Evolutionary conservation across 1,140 invertebrate species (phyloP).

Genomic region (Papilio dardanus): DNA sequence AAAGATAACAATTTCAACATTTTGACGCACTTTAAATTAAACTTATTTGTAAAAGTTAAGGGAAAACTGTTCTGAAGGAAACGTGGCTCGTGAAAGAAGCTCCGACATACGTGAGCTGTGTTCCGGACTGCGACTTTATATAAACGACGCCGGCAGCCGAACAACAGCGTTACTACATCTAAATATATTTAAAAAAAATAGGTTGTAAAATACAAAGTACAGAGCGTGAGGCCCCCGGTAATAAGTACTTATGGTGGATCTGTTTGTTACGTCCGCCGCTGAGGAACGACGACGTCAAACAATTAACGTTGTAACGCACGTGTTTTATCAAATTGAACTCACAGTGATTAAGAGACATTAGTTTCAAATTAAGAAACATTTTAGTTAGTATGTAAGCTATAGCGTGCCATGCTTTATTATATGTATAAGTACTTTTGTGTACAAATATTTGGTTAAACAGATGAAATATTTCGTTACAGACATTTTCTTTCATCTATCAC

Average conservation of each 20-base stretch:
- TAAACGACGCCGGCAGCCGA: slow-evolving; percentile 8
- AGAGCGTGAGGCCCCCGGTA: not conserved
- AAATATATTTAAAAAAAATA: slow-evolving; percentile 22
- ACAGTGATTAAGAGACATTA: not conserved
- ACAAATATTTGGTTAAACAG: not conserved
- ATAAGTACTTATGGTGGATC: slow-evolving; percentile 9
- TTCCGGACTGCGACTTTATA: slow-evolving; percentile 32
- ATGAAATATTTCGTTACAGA: not conserved
- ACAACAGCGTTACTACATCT: not conserved
- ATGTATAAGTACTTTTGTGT: not conserved
- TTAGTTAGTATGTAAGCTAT: not conserved
- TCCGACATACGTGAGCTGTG: slow-evolving; percentile 2
- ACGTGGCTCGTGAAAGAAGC: slow-evolving; percentile 5
- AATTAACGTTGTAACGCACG: not conserved
- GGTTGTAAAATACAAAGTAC: slow-evolving; percentile 18
- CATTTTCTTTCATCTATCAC: not conserved
- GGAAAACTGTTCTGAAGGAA: not conserved
- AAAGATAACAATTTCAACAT: not conserved
- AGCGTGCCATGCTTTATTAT: not conserved
- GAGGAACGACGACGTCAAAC: not conserved
- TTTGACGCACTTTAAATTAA: not conserved
- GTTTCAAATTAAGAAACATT: slow-evolving; percentile 27
- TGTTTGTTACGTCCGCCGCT: not conserved
- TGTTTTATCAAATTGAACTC: slow-evolving; percentile 14
- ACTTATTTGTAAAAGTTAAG: not conserved